Evolutionary conservation across 1,140 invertebrate species (phyloP).

Genomic region (Tetranychus urticae): DNA sequence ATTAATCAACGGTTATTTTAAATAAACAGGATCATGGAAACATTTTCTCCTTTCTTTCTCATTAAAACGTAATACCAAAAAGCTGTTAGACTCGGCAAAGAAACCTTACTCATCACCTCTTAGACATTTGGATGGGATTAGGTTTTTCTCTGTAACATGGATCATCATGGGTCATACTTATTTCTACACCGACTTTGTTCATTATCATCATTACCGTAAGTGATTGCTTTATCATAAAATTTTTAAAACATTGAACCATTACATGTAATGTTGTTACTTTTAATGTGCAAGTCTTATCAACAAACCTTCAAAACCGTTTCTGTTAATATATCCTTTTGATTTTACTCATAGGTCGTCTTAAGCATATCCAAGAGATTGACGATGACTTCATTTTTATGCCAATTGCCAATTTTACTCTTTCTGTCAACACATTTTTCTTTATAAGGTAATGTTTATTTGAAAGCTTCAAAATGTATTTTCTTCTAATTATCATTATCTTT

Average conservation of each 20-base stretch:
- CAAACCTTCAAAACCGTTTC: background rate
- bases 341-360: background rate
- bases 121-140: conserved; percentile 11
- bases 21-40: background rate
- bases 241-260: background rate
- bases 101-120: conserved; percentile 1
- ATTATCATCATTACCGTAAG: conserved; percentile 3
- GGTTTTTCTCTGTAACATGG: conserved; percentile 22
- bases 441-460: conserved; percentile 31
- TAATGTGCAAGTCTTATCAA: background rate
- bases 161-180: conserved; percentile 22
- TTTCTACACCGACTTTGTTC: conserved; percentile 10
- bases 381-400: conserved; percentile 1
- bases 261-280: too few species aligned
- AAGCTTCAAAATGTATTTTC: background rate
- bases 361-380: background rate
- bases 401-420: conserved; percentile 63
- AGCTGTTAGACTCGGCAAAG: background rate
- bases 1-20: too few species aligned
- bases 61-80: background rate
- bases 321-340: background rate
- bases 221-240: background rate
- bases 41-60: background rate
- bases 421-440: conserved; percentile 76
- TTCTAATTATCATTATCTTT: background rate